Base-by-base conservation (phyloP, 2,888 invertebrate genomes). In the Andricus quercusramuli region DNA sequence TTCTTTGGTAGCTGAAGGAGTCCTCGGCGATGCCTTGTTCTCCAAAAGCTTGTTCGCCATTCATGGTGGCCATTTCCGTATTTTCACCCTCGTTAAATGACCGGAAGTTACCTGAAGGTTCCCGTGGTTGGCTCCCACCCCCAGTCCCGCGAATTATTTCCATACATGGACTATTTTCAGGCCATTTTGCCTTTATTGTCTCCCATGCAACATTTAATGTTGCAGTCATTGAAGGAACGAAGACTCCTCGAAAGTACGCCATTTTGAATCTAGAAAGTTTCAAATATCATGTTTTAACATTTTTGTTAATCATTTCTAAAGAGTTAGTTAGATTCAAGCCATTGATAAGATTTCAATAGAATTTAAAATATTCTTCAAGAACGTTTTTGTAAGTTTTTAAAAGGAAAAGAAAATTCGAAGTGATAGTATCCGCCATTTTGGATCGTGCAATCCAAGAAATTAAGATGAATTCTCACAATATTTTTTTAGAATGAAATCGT, bases 121-220 rank as follows among this genome's bases (percentile, higher is more conserved):
- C 88, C 29, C 85, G 86, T 25, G 84, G 81, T 68, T 85, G 86
- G 66, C 87, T 80, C 25, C 88, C 81, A 41, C 82, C 80, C 11
- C 94, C 94, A 13, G 93, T 91, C 22, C 91, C 91, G 3, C 91
- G 89, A 68, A 93, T 89, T 79, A 93, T 85, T 84, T 94, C 93
- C 90, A 93, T 89, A 81, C 93, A 93, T 0, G 93, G 93, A 80
- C 93, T 93, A 88, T 95, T 95, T 65, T 96, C 95, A 77, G 97
- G 97, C 90, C 97, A 95, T 89, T 96, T 95, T 90, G 97, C 96
- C 88, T 96, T 94, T 74, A 97, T 94, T 29, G 97, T 96, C 93
- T 97, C 97, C 95, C 96, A 95, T 37, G 97, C 96, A 85, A 97
- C 97, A 91, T 96, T 96, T 89, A 97, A 91, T 65, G 96, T 96